Evolutionary conservation across 2,888 invertebrate species (phyloP), one percentile per base, ranked within the genome.

Genomic region (Pristionchus mayeri): DNA sequence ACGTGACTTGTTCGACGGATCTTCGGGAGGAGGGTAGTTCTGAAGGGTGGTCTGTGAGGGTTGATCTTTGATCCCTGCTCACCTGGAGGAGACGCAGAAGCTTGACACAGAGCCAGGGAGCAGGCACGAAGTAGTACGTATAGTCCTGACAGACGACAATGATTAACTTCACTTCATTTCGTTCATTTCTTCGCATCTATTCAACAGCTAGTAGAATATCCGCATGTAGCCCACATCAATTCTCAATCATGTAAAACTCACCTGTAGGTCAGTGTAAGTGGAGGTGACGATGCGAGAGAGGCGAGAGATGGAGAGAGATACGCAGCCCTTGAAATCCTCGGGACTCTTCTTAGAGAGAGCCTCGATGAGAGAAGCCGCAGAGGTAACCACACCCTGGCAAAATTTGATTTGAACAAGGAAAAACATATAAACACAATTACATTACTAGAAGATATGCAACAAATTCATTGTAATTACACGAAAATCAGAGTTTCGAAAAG

Each of bases 61-160:
- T n/a, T n/a, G 21, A n/a, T 63, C 13, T 2, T 63, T 63, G 7
- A 63, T 40, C 18, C 24, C 11, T 9, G 27, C 24, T 71, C 40
- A 71, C 71, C 71, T 71, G 71, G n/a, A 80, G 94, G 87, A 99
- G 95, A 91, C 98, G 95, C 87, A 99, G 94, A 85, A 99, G 94
- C 94, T 99, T 99, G 27, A 99, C 98, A 86, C 98, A 98, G 52
- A 99, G 95, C 99, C 99, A 99, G 24, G 99, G 99, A n/a, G 98
- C 99, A 90, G 99, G 98, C 87, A 99, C 98, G 95, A 99, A 99
- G 93, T 99, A 99, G 94, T 99, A 99, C 4, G 99, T 99, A 93
- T 99, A 99, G 94, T 99, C 99, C 94, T 99, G 89, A 21, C 7
- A n/a, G 54, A 40, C 9, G 11, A n/a, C 40, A 44, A 40, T 6